Evolutionary conservation across 2,888 invertebrate genomes (phyloP).

Genomic region (Drosophila infuscata): DNA sequence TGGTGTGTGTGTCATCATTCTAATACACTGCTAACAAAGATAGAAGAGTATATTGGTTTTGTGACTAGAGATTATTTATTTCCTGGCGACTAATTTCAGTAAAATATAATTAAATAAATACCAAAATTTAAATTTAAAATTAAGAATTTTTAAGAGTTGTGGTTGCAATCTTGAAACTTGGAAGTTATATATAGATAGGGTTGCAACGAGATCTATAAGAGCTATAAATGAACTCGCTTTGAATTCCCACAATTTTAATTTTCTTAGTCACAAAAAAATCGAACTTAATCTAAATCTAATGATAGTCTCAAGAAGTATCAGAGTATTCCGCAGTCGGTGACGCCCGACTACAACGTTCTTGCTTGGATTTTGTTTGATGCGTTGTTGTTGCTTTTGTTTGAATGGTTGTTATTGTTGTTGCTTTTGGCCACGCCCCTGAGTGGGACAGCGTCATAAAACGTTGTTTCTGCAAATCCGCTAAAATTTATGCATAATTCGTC

Average conservation of each 20-base stretch:
- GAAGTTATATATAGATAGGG: not conserved
- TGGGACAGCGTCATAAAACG: constrained; percentile 53
- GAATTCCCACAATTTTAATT: not conserved
- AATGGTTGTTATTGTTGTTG: not conserved
- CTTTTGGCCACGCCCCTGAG: constrained; percentile 41
- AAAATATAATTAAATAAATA: not conserved
- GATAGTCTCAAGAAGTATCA: not conserved
- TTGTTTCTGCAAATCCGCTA: constrained; percentile 55
- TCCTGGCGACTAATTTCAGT: not conserved
- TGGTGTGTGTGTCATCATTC: constrained; percentile 21
- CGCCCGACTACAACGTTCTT: not conserved
- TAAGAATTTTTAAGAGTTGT: no score
- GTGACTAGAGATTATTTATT: not conserved
- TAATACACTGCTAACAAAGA: not conserved
- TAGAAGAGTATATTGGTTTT: not conserved
- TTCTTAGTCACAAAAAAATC: not conserved
- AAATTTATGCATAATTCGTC: constrained; percentile 70
- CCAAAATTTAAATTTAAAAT: not conserved
- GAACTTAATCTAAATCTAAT: no score
- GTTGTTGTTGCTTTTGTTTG: constrained; percentile 8
- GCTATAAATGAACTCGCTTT: not conserved
- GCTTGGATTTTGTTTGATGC: not conserved
- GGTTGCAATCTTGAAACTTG: no score
- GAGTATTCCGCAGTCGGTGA: not conserved
- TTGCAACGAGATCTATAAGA: not conserved